These are phyloP conservation scores for Sylvietta virens DNA, from an alignment of 2,113 vertebrate species.

Conservation along the genomic window DNA sequence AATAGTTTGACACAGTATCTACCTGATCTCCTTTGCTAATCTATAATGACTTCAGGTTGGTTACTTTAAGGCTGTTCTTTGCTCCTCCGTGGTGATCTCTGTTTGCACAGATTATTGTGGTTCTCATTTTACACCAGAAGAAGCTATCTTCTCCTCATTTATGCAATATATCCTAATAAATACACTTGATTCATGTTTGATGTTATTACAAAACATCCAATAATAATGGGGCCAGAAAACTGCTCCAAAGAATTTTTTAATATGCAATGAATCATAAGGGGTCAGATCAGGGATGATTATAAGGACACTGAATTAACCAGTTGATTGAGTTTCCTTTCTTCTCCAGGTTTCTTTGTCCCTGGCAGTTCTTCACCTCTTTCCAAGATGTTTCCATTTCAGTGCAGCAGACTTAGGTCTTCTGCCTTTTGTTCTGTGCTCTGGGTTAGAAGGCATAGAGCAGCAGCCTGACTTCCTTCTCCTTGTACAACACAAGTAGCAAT, in stretches of 20 bases:
- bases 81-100: neutral
- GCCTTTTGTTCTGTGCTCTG: neutral
- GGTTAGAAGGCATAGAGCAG: neutral
- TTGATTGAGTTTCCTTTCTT: neutral
- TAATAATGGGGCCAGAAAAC: neutral
- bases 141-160: neutral
- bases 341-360: neutral
- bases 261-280: neutral
- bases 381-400: neutral
- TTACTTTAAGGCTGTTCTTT: neutral
- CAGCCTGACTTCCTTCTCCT: neutral
- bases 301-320: neutral
- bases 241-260: neutral
- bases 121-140: neutral
- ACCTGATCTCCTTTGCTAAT: neutral
- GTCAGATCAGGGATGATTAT: neutral
- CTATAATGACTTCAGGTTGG: neutral
- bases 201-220: neutral
- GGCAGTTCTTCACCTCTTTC: neutral
- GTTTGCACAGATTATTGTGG: neutral
- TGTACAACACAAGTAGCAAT: neutral
- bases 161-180: neutral
- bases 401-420: neutral
- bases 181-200: neutral
- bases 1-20: neutral